A percentile compares a stretch with the other conserved stretches of the same genome.
These are phyloP conservation scores for Tragulus kanchil DNA, from an alignment of 2,113 vertebrate species.

Conservation along the genomic window DNA sequence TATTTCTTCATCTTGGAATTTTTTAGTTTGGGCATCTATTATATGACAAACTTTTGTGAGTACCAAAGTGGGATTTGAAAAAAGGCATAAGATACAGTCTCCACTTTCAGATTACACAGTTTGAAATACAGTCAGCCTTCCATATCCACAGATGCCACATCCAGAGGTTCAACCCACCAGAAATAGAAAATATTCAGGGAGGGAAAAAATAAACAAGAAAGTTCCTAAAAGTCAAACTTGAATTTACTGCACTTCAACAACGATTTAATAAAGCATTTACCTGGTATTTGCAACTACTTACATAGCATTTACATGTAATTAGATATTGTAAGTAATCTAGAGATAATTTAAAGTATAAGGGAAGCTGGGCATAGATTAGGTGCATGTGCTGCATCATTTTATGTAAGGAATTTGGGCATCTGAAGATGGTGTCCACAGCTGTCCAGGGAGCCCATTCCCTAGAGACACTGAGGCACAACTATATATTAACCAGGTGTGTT, in stretches of 20 bases:
- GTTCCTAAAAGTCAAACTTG: neutral
- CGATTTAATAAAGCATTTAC: neutral
- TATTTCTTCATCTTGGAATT: neutral
- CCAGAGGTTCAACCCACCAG: neutral
- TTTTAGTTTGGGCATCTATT: neutral
- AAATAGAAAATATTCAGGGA: neutral
- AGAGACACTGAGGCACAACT: neutral
- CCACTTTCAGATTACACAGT: neutral
- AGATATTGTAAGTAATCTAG: neutral
- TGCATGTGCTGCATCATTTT: neutral
- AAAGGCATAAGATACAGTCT: neutral
- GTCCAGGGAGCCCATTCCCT: neutral
- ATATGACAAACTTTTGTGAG: neutral
- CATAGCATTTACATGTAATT: neutral
- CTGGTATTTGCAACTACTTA: neutral
- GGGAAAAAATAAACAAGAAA: neutral
- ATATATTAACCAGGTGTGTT: neutral
- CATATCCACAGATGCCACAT: neutral
- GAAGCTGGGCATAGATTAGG: neutral
- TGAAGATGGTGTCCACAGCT: neutral
- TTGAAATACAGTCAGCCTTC: neutral
- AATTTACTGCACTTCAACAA: neutral
- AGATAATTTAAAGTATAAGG: neutral
- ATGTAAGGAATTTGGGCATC: neutral
- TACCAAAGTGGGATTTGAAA: conserved; percentile 10